Evolutionary conservation across 2,113 vertebrate species (phyloP).

Genomic region (Equus quagga): DNA sequence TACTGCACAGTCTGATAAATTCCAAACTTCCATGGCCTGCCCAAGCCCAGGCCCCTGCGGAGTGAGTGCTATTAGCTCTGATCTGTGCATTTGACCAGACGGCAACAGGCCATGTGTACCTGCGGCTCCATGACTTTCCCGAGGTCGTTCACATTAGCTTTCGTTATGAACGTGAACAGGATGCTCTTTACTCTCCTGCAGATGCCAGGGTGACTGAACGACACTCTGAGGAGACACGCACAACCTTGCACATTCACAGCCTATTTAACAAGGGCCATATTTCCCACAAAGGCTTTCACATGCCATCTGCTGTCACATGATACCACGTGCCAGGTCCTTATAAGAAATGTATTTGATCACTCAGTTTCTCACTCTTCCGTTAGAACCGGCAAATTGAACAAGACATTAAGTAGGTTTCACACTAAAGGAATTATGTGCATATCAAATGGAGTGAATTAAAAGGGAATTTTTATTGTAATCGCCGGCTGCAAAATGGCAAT

Average conservation of each 20-base stretch:
- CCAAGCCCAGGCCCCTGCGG: neutral
- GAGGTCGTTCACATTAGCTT: slow-evolving; percentile 8
- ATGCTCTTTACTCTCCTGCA: slow-evolving; percentile 47
- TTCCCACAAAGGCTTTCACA: slow-evolving; percentile 79
- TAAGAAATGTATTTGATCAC: slow-evolving; percentile 67
- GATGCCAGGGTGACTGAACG: slow-evolving; percentile 62
- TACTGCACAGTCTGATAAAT: slow-evolving; percentile 57
- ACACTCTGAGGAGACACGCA: slow-evolving; percentile 44
- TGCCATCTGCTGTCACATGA: slow-evolving; percentile 74
- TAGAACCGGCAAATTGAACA: slow-evolving; percentile 71
- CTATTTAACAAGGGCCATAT: slow-evolving; percentile 56
- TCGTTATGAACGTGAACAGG: slow-evolving; percentile 14
- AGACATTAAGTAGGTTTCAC: slow-evolving; percentile 64
- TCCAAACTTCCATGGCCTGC: neutral
- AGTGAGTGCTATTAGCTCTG: neutral
- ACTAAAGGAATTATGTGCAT: slow-evolving; percentile 65
- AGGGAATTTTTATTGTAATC: slow-evolving; percentile 61
- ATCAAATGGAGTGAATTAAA: slow-evolving; percentile 66
- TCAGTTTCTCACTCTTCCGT: slow-evolving; percentile 68
- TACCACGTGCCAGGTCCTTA: slow-evolving; percentile 62
- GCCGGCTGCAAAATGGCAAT: slow-evolving; percentile 55
- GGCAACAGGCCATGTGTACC: neutral
- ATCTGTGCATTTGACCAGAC: neutral
- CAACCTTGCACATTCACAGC: slow-evolving; percentile 57
- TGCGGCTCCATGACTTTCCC: slow-evolving; percentile 47